Percentiles rank a stretch among this genome's conserved stretches.
These are phyloP conservation scores for Acholoe squamosa DNA, from an alignment of 2,888 invertebrate species.

Conservation along the genomic window DNA sequence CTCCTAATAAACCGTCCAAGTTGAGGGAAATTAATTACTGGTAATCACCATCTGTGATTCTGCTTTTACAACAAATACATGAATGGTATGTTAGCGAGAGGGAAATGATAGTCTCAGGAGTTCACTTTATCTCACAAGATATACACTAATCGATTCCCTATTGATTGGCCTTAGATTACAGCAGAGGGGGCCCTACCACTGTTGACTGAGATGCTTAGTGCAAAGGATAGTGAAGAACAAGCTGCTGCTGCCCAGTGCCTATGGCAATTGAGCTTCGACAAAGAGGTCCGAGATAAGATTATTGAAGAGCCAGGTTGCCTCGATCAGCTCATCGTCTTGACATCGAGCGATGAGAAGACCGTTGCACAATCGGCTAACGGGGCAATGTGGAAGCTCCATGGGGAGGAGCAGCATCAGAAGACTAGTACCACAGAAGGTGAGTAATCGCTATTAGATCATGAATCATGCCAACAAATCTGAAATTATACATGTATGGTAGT, in stretches of 20 bases:
- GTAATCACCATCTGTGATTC: no score
- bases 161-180: slow-evolving; percentile 54
- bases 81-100: no score
- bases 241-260: slow-evolving; percentile 51
- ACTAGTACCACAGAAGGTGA: no score
- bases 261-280: slow-evolving; percentile 65
- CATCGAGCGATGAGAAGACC: not conserved
- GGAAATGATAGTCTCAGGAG: no score
- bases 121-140: not conserved
- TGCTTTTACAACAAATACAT: no score
- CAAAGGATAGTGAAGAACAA: slow-evolving; percentile 51
- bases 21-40: no score
- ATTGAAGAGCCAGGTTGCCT: slow-evolving; percentile 45
- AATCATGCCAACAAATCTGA: no score
- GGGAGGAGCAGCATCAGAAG: slow-evolving; percentile 11
- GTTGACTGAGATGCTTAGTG: slow-evolving; percentile 59
- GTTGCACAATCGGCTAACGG: slow-evolving; percentile 36
- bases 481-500: no score
- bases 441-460: no score
- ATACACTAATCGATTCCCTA: not conserved
- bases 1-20: no score
- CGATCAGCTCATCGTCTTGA: slow-evolving; percentile 29
- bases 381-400: slow-evolving; percentile 51
- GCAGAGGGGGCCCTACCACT: slow-evolving; percentile 49
- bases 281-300: slow-evolving; percentile 48